Conservation (phyloP, 2,888 invertebrate species). For the Sturmia bella region DNA sequence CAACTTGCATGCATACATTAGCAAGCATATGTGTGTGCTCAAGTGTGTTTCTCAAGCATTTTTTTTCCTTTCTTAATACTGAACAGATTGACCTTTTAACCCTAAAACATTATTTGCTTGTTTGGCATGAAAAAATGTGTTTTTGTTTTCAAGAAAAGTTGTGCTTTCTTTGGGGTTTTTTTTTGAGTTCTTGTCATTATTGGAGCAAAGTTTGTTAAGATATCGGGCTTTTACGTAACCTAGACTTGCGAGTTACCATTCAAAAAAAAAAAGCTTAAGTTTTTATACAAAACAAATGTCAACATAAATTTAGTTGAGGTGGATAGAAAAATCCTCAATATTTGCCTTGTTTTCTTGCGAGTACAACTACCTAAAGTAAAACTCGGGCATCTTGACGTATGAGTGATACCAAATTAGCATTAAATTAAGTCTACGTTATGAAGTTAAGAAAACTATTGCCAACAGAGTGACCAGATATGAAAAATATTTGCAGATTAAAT, state of each 20-base stretch:
- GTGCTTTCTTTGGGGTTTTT: slow-evolving; percentile 44
- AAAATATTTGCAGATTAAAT: too few species aligned
- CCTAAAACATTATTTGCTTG: slow-evolving; percentile 30
- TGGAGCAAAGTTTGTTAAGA: not conserved
- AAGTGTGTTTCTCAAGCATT: not conserved
- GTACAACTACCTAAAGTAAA: not conserved
- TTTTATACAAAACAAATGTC: not conserved
- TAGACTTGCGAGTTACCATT: not conserved
- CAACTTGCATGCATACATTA: not conserved
- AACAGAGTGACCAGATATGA: too few species aligned
- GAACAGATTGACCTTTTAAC: slow-evolving; percentile 63
- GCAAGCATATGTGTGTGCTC: too few species aligned
- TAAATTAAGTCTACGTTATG: slow-evolving; percentile 18
- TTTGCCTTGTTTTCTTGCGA: too few species aligned
- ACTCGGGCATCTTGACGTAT: slow-evolving; percentile 12
- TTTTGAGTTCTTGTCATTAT: not conserved
- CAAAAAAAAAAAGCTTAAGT: not conserved
- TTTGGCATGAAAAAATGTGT: not conserved
- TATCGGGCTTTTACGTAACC: slow-evolving; percentile 13
- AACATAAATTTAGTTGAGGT: too few species aligned
- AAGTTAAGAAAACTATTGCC: not conserved
- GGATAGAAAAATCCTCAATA: too few species aligned
- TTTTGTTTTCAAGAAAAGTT: slow-evolving; percentile 5
- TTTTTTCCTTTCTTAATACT: slow-evolving; percentile 27
- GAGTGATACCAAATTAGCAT: slow-evolving; percentile 9